phyloP scores from a whole-genome alignment of 2,113 vertebrate species.

The Mixornis gularis region DNA sequence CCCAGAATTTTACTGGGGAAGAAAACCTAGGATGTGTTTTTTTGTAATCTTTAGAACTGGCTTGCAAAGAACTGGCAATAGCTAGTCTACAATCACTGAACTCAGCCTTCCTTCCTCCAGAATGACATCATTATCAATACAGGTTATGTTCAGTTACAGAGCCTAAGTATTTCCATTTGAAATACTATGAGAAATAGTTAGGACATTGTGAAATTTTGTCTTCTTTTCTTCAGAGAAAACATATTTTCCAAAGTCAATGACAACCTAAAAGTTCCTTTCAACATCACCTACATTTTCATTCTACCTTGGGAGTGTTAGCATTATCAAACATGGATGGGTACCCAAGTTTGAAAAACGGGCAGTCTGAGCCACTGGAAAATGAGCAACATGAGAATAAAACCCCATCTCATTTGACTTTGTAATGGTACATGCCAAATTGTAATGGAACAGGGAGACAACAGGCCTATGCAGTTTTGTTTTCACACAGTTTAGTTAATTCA shows the following conservation, averaged over 20 bases:
- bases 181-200: neutral
- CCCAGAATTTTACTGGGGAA: neutral
- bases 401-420: neutral
- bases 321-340: neutral
- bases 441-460: neutral
- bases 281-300: neutral
- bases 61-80: neutral
- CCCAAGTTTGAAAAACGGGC: neutral
- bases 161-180: neutral
- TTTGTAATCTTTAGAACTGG: neutral
- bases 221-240: no score
- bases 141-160: neutral
- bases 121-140: neutral
- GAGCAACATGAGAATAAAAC: neutral
- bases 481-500: neutral
- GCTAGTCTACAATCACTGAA: neutral
- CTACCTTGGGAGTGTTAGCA: neutral
- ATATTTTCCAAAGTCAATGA: neutral
- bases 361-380: neutral
- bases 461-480: neutral
- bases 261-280: neutral
- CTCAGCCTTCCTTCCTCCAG: neutral
- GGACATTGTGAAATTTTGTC: no score
- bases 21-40: neutral
- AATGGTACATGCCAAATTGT: neutral